Evolutionary conservation across 2,797 vertebrate species (phyloP), one percentile per base, ranked within the genome.

Genomic region (Oreortyx pictus): DNA sequence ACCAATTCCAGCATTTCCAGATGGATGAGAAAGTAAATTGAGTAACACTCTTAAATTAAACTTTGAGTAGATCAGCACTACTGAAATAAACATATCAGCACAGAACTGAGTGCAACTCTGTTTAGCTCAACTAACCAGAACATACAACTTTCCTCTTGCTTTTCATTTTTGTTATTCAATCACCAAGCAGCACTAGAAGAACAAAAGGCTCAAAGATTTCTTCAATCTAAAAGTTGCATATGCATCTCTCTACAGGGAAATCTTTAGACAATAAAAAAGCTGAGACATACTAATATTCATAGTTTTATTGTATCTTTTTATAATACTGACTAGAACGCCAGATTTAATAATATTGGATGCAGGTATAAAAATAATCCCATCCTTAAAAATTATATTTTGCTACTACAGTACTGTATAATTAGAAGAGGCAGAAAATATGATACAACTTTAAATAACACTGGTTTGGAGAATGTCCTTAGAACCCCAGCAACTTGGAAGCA

Each of bases 281-380:
- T 83, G 76, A 73, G 46, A 79, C 95, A 88, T 37, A 88, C 82
- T 91, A 88, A 96, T 96, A 97, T 77, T 96, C 56, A 92, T 89
- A 94, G 41, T 92, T 97, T 98, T 98, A 98, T 98, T 98, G 93
- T 96, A 95, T 97, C 64, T 57, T 97, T 97, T 97, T 93, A 93
- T 90, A 86, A 93, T 81, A 91, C 98, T 98, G 98, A 98, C 98
- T 98, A 98, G 94, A 98, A 98, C 98, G 98, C 97, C 98, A 98
- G 98, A 94, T 92, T 97, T 97, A 94, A 94, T 91, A 88, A 95
- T 62, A 94, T 96, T 97, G 96, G 95, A 95, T 94, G 95, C 89
- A 95, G 89, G 95, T 98, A 97, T 97, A 98, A 98, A 98, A 98
- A 98, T 98, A 98, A 97, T 97, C 94, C 72, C 97, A 97, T 97